phyloP scores from a whole-genome alignment of 2,888 invertebrate species.

The Lymantria monacha region DNA sequence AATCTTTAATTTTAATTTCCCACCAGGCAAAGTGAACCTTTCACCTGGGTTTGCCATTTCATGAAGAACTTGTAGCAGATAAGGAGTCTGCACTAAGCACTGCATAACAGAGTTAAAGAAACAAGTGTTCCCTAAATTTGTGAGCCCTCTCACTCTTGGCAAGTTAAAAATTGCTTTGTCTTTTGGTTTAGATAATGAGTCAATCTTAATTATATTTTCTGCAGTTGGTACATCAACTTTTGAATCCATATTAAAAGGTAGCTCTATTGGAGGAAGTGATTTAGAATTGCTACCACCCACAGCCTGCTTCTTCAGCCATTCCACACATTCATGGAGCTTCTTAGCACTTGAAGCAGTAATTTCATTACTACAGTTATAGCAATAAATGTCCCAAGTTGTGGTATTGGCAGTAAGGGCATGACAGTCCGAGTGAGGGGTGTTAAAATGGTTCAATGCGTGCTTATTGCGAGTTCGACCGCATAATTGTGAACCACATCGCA shows the following conservation, averaged over 20 bases:
- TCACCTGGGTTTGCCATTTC: slow-evolving; percentile 87
- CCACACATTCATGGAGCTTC: slow-evolving; percentile 88
- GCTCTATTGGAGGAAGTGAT: slow-evolving; percentile 61
- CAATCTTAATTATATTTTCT: slow-evolving; percentile 47
- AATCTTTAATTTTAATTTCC: slow-evolving; percentile 78
- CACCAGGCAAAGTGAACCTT: slow-evolving; percentile 87
- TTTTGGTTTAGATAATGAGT: slow-evolving; percentile 51
- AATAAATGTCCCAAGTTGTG: slow-evolving; percentile 88
- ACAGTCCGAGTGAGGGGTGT: slow-evolving; percentile 88
- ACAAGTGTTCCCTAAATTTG: slow-evolving; percentile 97
- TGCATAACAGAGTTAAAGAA: slow-evolving; percentile 99
- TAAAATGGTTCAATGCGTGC: slow-evolving; percentile 89
- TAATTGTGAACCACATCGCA: slow-evolving; percentile 89
- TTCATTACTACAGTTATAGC: slow-evolving; percentile 89
- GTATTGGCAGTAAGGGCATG: slow-evolving; percentile 89
- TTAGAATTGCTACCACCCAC: slow-evolving; percentile 48
- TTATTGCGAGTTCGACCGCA: slow-evolving; percentile 87
- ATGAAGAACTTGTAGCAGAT: slow-evolving; percentile 86
- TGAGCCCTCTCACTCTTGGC: slow-evolving; percentile 88
- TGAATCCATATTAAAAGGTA: slow-evolving; percentile 48
- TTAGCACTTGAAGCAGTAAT: slow-evolving; percentile 83
- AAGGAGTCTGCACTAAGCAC: slow-evolving; percentile 93
- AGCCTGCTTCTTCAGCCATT: slow-evolving; percentile 85
- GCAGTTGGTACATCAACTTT: slow-evolving; percentile 50
- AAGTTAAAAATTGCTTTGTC: slow-evolving; percentile 61